Evolutionary conservation across 2,888 invertebrate species (phyloP).

Genomic region (Kryphioiulus occultus): DNA sequence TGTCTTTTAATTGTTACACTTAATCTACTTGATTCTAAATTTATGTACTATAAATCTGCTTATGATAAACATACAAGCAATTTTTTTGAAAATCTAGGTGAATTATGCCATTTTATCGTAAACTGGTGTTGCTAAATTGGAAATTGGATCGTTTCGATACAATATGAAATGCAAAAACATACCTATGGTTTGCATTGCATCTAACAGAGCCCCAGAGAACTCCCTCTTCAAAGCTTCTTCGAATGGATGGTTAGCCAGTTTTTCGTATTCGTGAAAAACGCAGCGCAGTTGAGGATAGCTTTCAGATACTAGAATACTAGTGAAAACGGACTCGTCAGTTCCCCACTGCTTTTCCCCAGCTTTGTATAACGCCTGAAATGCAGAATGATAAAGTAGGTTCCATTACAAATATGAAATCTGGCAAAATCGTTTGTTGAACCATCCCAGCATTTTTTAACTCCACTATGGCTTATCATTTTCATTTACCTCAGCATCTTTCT

Average conservation of each 20-base stretch:
- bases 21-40: too few relatives aligned
- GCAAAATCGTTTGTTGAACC: background rate
- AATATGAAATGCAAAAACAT: conserved; percentile 47
- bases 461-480: background rate
- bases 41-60: too few relatives aligned
- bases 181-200: conserved; percentile 61
- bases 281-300: conserved; percentile 63
- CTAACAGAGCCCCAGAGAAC: conserved; percentile 61
- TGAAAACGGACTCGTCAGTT: conserved; percentile 61
- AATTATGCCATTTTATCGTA: background rate
- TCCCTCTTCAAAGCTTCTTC: conserved; percentile 59
- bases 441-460: background rate
- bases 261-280: conserved; percentile 62
- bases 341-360: conserved; percentile 64
- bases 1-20: too few relatives aligned
- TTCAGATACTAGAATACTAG: conserved; percentile 61
- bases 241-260: conserved; percentile 60
- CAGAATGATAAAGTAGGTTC: background rate
- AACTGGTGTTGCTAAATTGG: background rate
- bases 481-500: conserved; percentile 73
- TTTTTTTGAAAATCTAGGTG: background rate
- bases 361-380: conserved; percentile 58
- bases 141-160: background rate
- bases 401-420: too few relatives aligned
- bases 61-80: too few relatives aligned